Base-by-base conservation (phyloP, 2,113 vertebrate genomes). In the Xiphophorus couchianus region DNA sequence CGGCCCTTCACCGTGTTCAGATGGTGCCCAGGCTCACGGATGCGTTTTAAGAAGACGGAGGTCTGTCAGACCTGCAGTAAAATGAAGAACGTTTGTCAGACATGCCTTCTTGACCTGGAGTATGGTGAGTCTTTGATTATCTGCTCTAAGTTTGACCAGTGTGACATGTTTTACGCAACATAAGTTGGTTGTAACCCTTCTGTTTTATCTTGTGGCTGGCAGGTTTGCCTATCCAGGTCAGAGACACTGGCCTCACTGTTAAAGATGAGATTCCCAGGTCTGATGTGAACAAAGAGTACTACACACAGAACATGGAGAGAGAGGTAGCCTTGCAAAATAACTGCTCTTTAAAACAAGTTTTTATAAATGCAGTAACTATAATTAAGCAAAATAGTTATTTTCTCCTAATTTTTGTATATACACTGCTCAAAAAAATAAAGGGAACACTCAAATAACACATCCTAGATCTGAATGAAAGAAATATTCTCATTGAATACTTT, bases 21-120 rank as follows among this genome's bases (percentile, higher is more conserved):
- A 64, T 99, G 97, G 97, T 99, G 98, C 87, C 98, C 98, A 0
- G 98, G 98, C 0, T 97, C 97, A 48, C 94, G 97, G 0, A 99
- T 99, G 98, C 98, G 98, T 80, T 99, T 99, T 92, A 99, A 99
- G 94, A 99, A 99, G 89, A 99, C 98, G 0, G 98, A 99, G 81
- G 97, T 99, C 30, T 99, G 98, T 92, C 98, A 99, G 77, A 99
- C 98, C 0, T 99, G 98, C 89, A 99, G 98, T 94, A 99, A 99
- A 90, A 93, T 99, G 93, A 99, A 99, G 86, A 99, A 99, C 0
- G 98, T 99, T 76, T 99, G 98, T 86, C 98, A 99, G 80, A 99
- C 98, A 37, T 99, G 98, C 84, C 94, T 99, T 69, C 94, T 99
- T 48, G 98, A 99, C 88, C 91, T 99, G n/a, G 98, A 99, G 14